A percentile compares a stretch with the other conserved stretches of the same genome.
These are phyloP conservation scores for Ochlodes sylvanus DNA, from an alignment of 2,888 invertebrate genomes.

Conservation along the genomic window DNA sequence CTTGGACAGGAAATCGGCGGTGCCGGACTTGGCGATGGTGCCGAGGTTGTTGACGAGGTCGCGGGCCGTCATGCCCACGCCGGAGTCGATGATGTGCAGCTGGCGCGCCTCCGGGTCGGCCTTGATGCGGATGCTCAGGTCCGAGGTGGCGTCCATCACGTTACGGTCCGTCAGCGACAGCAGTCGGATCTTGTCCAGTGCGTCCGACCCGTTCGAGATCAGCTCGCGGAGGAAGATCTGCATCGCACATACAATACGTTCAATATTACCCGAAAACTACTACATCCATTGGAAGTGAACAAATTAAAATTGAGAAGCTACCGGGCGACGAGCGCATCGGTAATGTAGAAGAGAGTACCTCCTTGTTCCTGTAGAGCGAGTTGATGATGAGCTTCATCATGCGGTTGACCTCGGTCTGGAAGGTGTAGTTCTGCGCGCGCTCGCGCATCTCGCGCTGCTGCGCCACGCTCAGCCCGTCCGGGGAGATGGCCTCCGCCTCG, in stretches of 20 bases:
- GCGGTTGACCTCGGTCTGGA: slow-evolving; percentile 99
- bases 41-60: slow-evolving; percentile 98
- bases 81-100: slow-evolving; percentile 97
- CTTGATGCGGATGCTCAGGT: slow-evolving; percentile 95
- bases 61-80: slow-evolving; percentile 98
- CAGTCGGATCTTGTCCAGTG: slow-evolving; percentile 98
- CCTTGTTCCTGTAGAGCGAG: slow-evolving; percentile 99
- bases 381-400: slow-evolving; percentile 99
- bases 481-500: slow-evolving; percentile 98
- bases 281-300: too few species aligned
- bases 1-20: slow-evolving; percentile 97
- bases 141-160: slow-evolving; percentile 91
- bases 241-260: neutral
- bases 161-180: slow-evolving; percentile 94
- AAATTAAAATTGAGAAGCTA: too few species aligned
- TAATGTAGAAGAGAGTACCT: slow-evolving; percentile 81
- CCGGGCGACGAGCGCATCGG: neutral
- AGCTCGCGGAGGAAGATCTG: slow-evolving; percentile 98
- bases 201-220: slow-evolving; percentile 99
- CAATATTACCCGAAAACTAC: too few species aligned
- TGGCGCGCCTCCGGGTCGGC: slow-evolving; percentile 96
- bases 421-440: slow-evolving; percentile 94
- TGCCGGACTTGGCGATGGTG: slow-evolving; percentile 99
- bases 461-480: slow-evolving; percentile 97
- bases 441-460: slow-evolving; percentile 96